These are phyloP conservation scores for Esperia sulphurella DNA, from an alignment of 2,888 invertebrate genomes.

Conservation along the genomic window DNA sequence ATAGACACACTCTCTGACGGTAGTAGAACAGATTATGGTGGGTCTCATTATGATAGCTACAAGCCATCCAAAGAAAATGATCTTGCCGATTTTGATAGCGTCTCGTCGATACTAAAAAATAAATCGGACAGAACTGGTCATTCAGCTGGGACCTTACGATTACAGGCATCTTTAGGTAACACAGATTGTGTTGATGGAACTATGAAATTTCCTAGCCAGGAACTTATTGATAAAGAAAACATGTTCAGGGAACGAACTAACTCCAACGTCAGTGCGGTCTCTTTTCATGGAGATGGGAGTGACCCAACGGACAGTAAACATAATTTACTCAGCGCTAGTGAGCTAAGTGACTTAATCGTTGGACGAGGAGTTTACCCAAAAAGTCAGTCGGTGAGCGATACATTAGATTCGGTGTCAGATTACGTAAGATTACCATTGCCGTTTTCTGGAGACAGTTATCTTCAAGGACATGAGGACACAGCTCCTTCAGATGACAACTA, in stretches of 20 bases:
- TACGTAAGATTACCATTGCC: constrained; percentile 88
- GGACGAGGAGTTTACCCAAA: constrained; percentile 87
- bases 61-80: constrained; percentile 74
- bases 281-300: constrained; percentile 93
- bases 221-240: constrained; percentile 68
- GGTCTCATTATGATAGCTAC: constrained; percentile 79
- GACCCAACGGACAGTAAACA: constrained; percentile 90
- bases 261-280: constrained; percentile 88
- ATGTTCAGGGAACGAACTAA: constrained; percentile 84
- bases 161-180: constrained; percentile 39
- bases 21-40: constrained; percentile 65
- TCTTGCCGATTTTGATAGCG: constrained; percentile 71
- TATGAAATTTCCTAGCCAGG: constrained; percentile 48
- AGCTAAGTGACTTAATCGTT: constrained; percentile 90
- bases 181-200: constrained; percentile 76
- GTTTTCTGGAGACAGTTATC: constrained; percentile 78
- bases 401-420: constrained; percentile 93
- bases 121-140: constrained; percentile 68
- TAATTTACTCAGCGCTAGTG: constrained; percentile 88
- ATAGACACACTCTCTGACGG: constrained; percentile 72
- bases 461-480: constrained; percentile 79
- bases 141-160: constrained; percentile 36
- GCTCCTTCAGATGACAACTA: constrained; percentile 79
- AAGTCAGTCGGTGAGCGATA: constrained; percentile 88
- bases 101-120: constrained; percentile 70